A percentile compares a stretch with the other conserved stretches of the same genome.
Conservation (phyloP, 2,888 invertebrate genomes). For the Shargacucullia verbasci region DNA sequence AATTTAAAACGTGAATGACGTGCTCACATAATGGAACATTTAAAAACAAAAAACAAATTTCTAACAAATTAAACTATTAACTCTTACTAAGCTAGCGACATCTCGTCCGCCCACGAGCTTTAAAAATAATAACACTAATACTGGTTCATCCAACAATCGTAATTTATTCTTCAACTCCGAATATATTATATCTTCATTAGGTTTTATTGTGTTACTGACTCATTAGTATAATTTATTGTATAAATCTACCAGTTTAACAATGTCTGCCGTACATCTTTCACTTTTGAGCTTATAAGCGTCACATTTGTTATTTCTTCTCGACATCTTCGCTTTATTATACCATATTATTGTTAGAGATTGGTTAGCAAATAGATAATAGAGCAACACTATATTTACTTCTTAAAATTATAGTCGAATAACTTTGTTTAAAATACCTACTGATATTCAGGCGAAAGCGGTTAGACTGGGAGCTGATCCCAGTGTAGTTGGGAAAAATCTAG, state of each 20-base stretch:
- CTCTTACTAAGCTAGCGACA: conserved; percentile 12
- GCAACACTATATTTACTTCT: background rate
- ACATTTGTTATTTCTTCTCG: conserved; percentile 8
- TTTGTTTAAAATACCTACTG: too few relatives aligned
- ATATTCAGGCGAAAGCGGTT: too few relatives aligned
- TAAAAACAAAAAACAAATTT: conserved; percentile 17
- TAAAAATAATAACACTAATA: conserved; percentile 47
- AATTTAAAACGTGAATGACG: conserved; percentile 10
- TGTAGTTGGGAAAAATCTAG: too few relatives aligned
- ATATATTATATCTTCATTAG: conserved; percentile 62
- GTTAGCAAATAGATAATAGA: conserved; percentile 10
- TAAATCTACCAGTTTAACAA: conserved; percentile 23
- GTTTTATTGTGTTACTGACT: conserved; percentile 57
- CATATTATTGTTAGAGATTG: conserved; percentile 7
- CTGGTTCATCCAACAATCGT: conserved; percentile 55
- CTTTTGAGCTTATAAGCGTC: conserved; percentile 20
- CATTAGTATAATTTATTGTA: conserved; percentile 61
- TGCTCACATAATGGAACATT: conserved; percentile 15
- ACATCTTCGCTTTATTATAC: conserved; percentile 7
- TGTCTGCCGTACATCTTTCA: conserved; percentile 10
- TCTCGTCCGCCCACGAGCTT: conserved; percentile 45
- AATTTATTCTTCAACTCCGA: conserved; percentile 59
- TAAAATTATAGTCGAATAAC: conserved; percentile 9
- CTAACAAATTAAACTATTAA: conserved; percentile 51
- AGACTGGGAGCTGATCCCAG: too few relatives aligned